Conservation (phyloP, 2,888 invertebrate genomes). For the Scotopteryx bipunctaria region DNA sequence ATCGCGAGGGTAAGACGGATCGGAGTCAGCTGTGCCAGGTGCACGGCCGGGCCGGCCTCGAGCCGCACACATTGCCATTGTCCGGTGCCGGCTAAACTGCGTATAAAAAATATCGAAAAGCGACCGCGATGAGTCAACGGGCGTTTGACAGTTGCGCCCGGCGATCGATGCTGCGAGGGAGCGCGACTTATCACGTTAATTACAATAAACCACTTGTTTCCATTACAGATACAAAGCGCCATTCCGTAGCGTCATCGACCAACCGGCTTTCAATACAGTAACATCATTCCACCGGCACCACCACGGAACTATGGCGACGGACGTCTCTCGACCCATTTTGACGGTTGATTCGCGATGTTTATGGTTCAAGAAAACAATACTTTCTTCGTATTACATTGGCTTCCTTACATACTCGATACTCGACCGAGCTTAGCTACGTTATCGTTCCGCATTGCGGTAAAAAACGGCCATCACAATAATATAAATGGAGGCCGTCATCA, state of each 20-base stretch:
- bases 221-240: slow-evolving; percentile 44
- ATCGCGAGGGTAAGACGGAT: slow-evolving; percentile 39
- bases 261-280: slow-evolving; percentile 54
- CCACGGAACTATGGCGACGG: slow-evolving; percentile 75
- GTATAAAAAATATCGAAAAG: slow-evolving; percentile 65
- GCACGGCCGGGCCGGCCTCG: slow-evolving; percentile 23
- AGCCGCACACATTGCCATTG: slow-evolving; percentile 40
- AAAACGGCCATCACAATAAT: slow-evolving; percentile 82
- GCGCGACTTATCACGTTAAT: slow-evolving; percentile 45
- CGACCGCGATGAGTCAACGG: slow-evolving; percentile 76
- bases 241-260: slow-evolving; percentile 54
- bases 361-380: slow-evolving; percentile 38
- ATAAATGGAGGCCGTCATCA: slow-evolving; percentile 82
- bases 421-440: slow-evolving; percentile 50
- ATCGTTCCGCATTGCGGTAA: slow-evolving; percentile 82
- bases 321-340: slow-evolving; percentile 59
- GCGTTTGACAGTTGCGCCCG: slow-evolving; percentile 74
- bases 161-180: slow-evolving; percentile 77
- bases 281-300: slow-evolving; percentile 72
- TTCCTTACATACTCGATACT: slow-evolving; percentile 41
- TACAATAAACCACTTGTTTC: slow-evolving; percentile 57
- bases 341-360: slow-evolving; percentile 46
- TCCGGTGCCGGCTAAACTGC: slow-evolving; percentile 53
- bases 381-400: slow-evolving; percentile 36
- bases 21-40: slow-evolving; percentile 44